A percentile compares a stretch with the other conserved stretches of the same genome.
Conservation (phyloP, 2,888 invertebrate genomes). For the Trilocha varians region DNA sequence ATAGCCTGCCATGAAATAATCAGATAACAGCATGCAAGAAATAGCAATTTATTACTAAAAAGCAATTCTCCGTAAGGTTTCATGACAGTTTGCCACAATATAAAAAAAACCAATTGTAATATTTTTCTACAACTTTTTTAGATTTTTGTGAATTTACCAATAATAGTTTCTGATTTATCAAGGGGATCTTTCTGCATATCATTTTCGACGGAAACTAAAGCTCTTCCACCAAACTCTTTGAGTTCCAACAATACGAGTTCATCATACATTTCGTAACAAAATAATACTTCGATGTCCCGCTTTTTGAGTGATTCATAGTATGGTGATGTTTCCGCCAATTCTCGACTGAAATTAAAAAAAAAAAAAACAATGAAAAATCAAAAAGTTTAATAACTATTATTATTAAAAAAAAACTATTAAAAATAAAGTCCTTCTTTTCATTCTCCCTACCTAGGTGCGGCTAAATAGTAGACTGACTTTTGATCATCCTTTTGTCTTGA, state of each 20-base stretch:
- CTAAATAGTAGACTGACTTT: constrained; percentile 91
- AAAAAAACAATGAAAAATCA: background rate
- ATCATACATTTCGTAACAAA: constrained; percentile 97
- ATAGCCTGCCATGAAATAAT: too few relatives aligned
- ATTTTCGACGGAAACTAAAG: constrained; percentile 92
- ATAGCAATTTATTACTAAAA: background rate
- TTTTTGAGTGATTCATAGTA: constrained; percentile 94
- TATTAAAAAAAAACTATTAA: too few relatives aligned
- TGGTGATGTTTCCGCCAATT: constrained; percentile 93
- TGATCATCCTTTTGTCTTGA: constrained; percentile 83
- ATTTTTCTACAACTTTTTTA: background rate
- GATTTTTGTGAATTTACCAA: constrained; percentile 54
- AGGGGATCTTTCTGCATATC: constrained; percentile 86
- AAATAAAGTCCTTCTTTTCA: too few relatives aligned
- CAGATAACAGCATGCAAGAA: background rate
- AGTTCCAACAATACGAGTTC: constrained; percentile 94
- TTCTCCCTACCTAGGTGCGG: constrained; percentile 92
- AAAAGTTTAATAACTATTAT: background rate
- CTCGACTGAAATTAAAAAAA: constrained; percentile 77
- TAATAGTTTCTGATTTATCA: constrained; percentile 70
- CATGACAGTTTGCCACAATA: too few relatives aligned
- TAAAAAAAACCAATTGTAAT: constrained; percentile 1
- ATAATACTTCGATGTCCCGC: constrained; percentile 91
- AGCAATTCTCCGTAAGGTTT: too few relatives aligned
- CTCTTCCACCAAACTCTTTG: constrained; percentile 82